Evolutionary conservation across 2,113 vertebrate genomes (phyloP).

Genomic region (Lethenteron camtschaticum): DNA sequence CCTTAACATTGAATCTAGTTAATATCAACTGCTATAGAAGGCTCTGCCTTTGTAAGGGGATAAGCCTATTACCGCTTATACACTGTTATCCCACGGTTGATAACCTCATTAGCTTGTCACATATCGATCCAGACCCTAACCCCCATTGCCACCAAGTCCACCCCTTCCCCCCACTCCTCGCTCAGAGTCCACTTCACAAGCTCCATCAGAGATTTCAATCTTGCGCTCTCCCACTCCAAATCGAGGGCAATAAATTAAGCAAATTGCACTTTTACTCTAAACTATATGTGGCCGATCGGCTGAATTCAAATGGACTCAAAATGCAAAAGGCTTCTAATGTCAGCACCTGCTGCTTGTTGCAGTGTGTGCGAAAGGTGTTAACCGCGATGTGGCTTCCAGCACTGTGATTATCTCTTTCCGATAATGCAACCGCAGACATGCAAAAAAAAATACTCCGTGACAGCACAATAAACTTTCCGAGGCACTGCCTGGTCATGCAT

Average conservation of each 20-base stretch:
- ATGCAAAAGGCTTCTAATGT: too few species aligned
- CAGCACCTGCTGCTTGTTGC: too few species aligned
- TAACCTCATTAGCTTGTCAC: conserved; percentile 6
- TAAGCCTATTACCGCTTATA: conserved; percentile 2
- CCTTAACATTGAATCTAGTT: too few species aligned
- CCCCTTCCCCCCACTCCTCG: neutral
- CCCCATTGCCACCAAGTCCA: too few species aligned
- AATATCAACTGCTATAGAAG: neutral
- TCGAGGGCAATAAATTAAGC: conserved; percentile 1
- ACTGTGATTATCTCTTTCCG: too few species aligned
- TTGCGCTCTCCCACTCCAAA: conserved; percentile 4
- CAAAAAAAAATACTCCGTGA: conserved; percentile 5
- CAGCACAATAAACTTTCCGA: conserved; percentile 12
- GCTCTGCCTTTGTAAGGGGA: conserved; percentile 1
- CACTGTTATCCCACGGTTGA: conserved; percentile 1
- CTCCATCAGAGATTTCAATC: conserved; percentile 3
- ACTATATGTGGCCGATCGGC: neutral
- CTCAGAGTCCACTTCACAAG: conserved; percentile 1
- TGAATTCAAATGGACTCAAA: too few species aligned
- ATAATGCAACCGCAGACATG: too few species aligned
- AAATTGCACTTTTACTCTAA: conserved; percentile 1
- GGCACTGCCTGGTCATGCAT: conserved; percentile 7
- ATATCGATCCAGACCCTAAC: neutral
- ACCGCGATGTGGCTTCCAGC: too few species aligned
- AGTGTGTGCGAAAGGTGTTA: too few species aligned